Evolutionary conservation across 2,888 invertebrate species (phyloP).

Genomic region (Camptogramma bilineatum): DNA sequence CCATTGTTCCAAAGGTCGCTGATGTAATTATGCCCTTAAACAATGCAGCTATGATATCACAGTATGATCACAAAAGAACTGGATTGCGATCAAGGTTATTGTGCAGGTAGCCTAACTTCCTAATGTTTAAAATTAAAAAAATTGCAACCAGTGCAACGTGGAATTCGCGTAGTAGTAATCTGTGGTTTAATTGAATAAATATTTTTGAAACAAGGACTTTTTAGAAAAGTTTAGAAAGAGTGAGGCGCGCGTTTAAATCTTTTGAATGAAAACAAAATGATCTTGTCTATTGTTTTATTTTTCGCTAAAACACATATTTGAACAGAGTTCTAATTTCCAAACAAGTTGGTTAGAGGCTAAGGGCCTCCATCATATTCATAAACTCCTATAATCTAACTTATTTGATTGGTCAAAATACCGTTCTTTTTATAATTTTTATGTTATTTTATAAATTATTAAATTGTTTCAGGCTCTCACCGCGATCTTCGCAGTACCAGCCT

Average conservation of each 20-base stretch:
- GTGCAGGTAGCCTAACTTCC: slow-evolving; percentile 30
- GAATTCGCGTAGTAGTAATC: no score
- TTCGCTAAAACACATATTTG: no score
- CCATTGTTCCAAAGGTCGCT: slow-evolving; percentile 44
- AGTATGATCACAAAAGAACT: slow-evolving; percentile 41
- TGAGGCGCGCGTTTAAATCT: neutral
- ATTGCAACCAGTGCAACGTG: neutral
- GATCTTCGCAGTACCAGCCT: slow-evolving; percentile 34
- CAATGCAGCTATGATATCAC: slow-evolving; percentile 38
- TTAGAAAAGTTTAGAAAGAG: neutral
- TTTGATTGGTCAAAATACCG: no score
- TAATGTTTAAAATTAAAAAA: slow-evolving; percentile 3
- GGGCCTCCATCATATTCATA: no score
- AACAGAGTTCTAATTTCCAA: no score
- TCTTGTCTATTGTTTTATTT: no score
- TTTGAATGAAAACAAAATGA: neutral
- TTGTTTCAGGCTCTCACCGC: slow-evolving; percentile 62
- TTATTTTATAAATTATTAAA: neutral
- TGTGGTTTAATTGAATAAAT: no score
- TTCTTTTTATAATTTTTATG: no score
- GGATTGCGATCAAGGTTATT: slow-evolving; percentile 42
- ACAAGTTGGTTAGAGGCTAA: no score
- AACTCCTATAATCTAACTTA: no score
- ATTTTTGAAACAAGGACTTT: neutral
- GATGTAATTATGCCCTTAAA: slow-evolving; percentile 42